Evolutionary conservation across 2,113 vertebrate species (phyloP), one percentile per base, ranked within the genome.

Genomic region (Caranx ignobilis): DNA sequence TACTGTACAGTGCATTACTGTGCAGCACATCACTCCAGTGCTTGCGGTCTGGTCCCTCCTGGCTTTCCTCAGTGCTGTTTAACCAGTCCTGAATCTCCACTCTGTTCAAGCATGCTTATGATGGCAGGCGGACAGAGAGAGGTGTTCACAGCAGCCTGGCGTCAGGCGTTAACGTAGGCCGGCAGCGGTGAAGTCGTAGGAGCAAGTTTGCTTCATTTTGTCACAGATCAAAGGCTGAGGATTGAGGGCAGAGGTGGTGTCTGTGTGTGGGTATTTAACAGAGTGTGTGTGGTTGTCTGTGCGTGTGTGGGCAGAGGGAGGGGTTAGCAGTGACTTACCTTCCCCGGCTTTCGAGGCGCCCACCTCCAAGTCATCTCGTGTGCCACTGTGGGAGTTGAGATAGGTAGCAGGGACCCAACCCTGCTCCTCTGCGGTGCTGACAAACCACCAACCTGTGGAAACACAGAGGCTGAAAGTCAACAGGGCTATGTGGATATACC

Each of bases 351-450:
- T 98, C 34, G 96, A 95, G 56, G 97, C 96, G 59, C 96, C 96
- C 71, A 99, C 95, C 73, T 98, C 97, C 57, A 96, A 96, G 88
- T 98, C 97, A 57, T 99, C 97, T 87, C 96, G 94, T 39, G 97
- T 97, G 79, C 97, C 97, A 89, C 96, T 97, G 90, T 98, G 97
- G 65, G 96, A 96, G 91, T 99, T 97, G 67, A 99, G 91, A 91
- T 99, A 99, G 0, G 98, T 99, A 52, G 98, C 97, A 77, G 98
- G 97, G 83, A 99, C 97, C 98, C 97, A 99, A 85, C 98, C 98
- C 92, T 99, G 98, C 76, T 99, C 98, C 70, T 99, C 97, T 45
- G 96, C 95, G 21, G 97, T 99, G 91, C 97, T 99, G 72, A 99
- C 97, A 83, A 99, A 99, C 98, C 98, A 99, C 98, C 98, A 99